These are phyloP conservation scores for Apis dorsata DNA, from an alignment of 1,140 invertebrate genomes.

Conservation along the genomic window DNA sequence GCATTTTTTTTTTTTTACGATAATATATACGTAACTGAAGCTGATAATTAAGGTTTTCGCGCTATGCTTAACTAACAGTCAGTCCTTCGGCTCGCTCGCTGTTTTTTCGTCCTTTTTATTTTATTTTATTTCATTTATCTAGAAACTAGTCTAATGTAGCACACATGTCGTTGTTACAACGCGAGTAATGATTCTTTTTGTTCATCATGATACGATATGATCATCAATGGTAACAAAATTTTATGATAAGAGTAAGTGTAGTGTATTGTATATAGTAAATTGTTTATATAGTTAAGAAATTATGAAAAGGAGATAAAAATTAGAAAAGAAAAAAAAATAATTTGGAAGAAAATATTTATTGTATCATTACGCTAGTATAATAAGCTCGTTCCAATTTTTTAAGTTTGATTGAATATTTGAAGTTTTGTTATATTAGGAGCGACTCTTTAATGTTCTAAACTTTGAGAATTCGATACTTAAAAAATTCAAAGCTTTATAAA, in stretches of 20 bases:
- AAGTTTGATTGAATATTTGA: no score
- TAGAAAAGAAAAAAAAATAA: background rate
- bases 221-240: background rate
- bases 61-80: conserved; percentile 56
- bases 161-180: background rate
- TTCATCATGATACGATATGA: background rate
- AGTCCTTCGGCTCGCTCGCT: conserved; percentile 54
- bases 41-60: conserved; percentile 53
- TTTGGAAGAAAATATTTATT: background rate
- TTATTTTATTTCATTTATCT: background rate
- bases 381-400: background rate
- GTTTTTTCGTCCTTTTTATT: background rate
- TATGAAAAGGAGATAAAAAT: background rate
- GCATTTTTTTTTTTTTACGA: conserved; percentile 35
- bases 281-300: no score
- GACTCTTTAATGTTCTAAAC: no score
- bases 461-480: no score
- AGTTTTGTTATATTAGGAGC: no score
- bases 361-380: background rate
- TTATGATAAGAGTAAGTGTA: background rate
- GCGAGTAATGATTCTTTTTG: background rate
- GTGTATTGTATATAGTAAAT: no score
- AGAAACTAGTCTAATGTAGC: background rate
- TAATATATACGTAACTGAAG: conserved; percentile 47
- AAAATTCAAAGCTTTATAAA: no score